Percentiles rank a stretch among this genome's conserved stretches.
These are phyloP conservation scores for Centropus bengalensis DNA, from an alignment of 2,113 vertebrate genomes.

Conservation along the genomic window DNA sequence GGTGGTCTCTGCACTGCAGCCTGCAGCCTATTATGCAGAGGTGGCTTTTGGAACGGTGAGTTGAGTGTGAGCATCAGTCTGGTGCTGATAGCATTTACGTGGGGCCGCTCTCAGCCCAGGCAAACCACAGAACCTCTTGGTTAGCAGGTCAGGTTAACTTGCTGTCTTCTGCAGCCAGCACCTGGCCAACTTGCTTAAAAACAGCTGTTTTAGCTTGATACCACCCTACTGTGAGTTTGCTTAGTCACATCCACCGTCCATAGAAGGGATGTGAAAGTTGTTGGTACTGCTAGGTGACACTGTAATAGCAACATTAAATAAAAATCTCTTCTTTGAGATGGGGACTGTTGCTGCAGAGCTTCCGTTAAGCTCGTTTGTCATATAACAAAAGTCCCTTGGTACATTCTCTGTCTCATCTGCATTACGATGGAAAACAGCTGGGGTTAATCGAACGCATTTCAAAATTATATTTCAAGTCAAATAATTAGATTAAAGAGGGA, in stretches of 20 bases:
- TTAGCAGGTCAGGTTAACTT: background rate
- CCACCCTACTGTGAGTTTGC: rapidly evolving
- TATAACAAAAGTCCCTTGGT: background rate
- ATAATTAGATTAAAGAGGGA: background rate
- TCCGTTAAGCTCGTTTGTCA: background rate
- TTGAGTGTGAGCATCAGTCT: rapidly evolving
- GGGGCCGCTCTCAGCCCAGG: background rate
- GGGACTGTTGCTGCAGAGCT: background rate
- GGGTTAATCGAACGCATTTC: background rate
- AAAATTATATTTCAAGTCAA: background rate
- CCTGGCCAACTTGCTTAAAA: background rate
- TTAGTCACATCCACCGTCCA: rapidly evolving
- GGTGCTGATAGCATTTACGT: background rate
- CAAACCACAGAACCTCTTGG: background rate
- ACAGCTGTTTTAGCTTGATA: background rate
- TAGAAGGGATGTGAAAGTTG: background rate
- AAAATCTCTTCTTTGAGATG: background rate
- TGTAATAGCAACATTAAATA: background rate
- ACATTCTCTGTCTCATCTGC: background rate
- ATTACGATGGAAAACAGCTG: background rate
- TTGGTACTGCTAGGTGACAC: background rate
- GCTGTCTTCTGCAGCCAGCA: background rate
- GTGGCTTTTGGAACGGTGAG: rapidly evolving
- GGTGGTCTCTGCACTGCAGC: background rate
- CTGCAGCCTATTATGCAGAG: background rate